Percentiles rank a stretch among this genome's conserved stretches.
Evolutionary conservation across 2,888 invertebrate species (phyloP).

Genomic region (Volucella inanis): DNA sequence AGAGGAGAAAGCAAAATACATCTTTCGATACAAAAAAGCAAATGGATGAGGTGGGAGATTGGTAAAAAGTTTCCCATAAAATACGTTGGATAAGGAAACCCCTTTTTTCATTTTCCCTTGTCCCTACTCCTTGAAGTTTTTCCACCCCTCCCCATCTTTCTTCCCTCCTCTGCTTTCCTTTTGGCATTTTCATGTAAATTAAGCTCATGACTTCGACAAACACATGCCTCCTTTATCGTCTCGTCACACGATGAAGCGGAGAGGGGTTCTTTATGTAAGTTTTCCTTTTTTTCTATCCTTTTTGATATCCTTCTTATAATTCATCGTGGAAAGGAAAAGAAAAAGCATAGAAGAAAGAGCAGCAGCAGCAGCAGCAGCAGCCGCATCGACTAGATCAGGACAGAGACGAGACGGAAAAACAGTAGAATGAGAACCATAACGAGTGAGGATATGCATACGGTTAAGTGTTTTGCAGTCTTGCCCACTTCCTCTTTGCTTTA

Average conservation of each 20-base stretch:
- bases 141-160: neutral
- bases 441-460: conserved; percentile 70
- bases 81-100: conserved; percentile 47
- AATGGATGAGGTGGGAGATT: conserved; percentile 2
- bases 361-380: conserved; percentile 39
- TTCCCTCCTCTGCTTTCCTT: conserved; percentile 22
- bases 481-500: neutral
- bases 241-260: conserved; percentile 38
- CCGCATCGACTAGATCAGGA: conserved; percentile 61
- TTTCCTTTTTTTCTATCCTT: conserved; percentile 41
- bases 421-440: conserved; percentile 53
- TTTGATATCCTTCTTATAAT: conserved; percentile 65
- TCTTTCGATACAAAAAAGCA: conserved; percentile 61
- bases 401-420: neutral
- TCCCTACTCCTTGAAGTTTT: conserved; percentile 2
- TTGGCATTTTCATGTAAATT: conserved; percentile 74
- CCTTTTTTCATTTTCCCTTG: neutral
- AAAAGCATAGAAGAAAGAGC: conserved; percentile 8
- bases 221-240: conserved; percentile 70
- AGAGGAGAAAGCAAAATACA: conserved; percentile 49
- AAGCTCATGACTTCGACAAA: conserved; percentile 74
- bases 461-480: conserved; percentile 63
- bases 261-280: conserved; percentile 47
- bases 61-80: conserved; percentile 44
- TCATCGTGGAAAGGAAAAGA: conserved; percentile 28